Conservation (phyloP, 2,797 vertebrate species). For the Lemur catta region DNA sequence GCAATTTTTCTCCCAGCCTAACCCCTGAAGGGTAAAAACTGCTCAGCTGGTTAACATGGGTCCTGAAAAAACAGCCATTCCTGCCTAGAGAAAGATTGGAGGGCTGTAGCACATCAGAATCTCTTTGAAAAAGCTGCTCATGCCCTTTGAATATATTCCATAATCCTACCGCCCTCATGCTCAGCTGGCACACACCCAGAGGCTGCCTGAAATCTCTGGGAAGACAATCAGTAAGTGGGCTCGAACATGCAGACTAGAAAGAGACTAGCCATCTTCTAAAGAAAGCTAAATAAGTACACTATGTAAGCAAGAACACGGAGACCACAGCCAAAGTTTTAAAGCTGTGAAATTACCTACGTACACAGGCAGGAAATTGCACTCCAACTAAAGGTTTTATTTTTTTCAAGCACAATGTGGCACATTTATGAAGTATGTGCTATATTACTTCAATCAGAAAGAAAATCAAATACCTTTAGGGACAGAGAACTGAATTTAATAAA, state of each 20-base stretch:
- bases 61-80: not conserved
- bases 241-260: not conserved
- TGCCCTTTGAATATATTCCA: not conserved
- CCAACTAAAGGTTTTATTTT: not conserved
- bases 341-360: not conserved
- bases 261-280: not conserved
- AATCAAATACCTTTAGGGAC: constrained; percentile 12
- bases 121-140: constrained; percentile 9
- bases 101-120: not conserved
- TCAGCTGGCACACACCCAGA: not conserved
- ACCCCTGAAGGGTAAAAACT: not conserved
- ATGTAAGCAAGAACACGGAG: not conserved
- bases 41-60: not conserved
- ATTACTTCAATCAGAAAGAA: constrained; percentile 32
- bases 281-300: not conserved
- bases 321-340: not conserved
- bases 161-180: not conserved
- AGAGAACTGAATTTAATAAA: not conserved
- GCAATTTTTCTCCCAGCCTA: not conserved
- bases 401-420: constrained; percentile 4
- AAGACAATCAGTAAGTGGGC: not conserved
- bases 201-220: not conserved
- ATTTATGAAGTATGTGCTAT: not conserved
- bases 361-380: not conserved
- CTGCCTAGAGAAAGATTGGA: not conserved